Evolutionary conservation across 2,113 vertebrate genomes (phyloP).

Genomic region (Limnothrissa miodon): DNA sequence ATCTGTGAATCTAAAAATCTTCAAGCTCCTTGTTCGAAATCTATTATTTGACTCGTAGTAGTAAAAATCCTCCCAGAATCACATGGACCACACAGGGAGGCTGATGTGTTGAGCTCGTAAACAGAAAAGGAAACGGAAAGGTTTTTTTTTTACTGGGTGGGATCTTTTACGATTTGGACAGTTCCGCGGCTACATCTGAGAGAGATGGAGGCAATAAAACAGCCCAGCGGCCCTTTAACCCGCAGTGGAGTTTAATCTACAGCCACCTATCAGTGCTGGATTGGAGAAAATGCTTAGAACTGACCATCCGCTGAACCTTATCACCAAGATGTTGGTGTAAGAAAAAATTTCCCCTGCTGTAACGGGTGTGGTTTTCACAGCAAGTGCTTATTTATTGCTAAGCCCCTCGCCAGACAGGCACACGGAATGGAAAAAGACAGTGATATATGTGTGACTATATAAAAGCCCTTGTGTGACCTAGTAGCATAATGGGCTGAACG

Average conservation of each 20-base stretch:
- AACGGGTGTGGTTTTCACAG: neutral
- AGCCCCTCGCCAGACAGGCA: neutral
- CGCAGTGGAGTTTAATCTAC: neutral
- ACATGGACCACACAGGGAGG: neutral
- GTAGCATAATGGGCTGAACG: too few relatives aligned
- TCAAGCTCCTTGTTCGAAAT: neutral
- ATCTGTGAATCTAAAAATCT: neutral
- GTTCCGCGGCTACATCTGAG: too few relatives aligned
- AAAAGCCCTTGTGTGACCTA: too few relatives aligned
- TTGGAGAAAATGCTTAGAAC: neutral
- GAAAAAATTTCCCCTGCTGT: neutral
- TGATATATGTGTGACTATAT: too few relatives aligned
- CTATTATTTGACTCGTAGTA: neutral
- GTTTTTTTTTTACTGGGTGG: neutral
- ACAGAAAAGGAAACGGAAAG: neutral
- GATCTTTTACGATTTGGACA: neutral
- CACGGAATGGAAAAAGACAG: too few relatives aligned
- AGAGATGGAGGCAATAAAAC: too few relatives aligned
- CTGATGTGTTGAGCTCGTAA: neutral
- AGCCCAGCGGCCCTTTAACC: neutral
- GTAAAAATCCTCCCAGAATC: neutral
- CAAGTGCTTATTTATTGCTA: neutral
- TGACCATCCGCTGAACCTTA: neutral
- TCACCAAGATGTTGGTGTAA: neutral
- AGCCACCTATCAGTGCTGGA: neutral